Evolutionary conservation across 2,113 vertebrate species (phyloP).

Genomic region (Takifugu bimaculatus): DNA sequence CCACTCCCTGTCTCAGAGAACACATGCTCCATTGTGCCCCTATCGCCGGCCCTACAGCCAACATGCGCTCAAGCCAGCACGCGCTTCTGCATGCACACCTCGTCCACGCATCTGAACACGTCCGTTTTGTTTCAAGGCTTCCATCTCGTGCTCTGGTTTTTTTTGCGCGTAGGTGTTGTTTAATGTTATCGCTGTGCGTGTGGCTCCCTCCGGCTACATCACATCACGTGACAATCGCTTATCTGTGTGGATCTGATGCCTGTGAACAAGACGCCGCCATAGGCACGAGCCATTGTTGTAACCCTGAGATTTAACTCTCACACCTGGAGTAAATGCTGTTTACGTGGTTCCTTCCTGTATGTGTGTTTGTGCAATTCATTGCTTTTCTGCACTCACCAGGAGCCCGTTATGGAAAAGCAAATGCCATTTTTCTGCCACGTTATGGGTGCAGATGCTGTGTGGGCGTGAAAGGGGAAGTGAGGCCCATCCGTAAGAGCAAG

Average conservation of each 20-base stretch:
- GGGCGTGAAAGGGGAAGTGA: not conserved
- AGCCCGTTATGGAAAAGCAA: slow-evolving; percentile 14
- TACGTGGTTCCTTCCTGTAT: not conserved
- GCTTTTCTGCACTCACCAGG: slow-evolving; percentile 1
- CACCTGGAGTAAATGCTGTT: slow-evolving; percentile 7
- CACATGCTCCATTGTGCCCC: slow-evolving; percentile 58
- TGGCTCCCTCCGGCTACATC: slow-evolving; percentile 13
- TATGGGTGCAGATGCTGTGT: slow-evolving; percentile 11
- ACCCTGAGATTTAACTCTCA: slow-evolving; percentile 6
- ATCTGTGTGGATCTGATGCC: slow-evolving; percentile 15
- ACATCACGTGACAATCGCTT: slow-evolving; percentile 21
- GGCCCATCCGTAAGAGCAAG: slow-evolving; percentile 24
- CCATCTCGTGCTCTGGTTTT: slow-evolving; percentile 12
- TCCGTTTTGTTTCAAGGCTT: slow-evolving; percentile 1
- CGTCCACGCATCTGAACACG: not conserved
- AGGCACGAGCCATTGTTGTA: slow-evolving; percentile 36
- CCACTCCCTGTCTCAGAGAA: slow-evolving; percentile 55
- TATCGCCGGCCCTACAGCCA: slow-evolving; percentile 35
- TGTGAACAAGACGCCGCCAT: slow-evolving; percentile 13
- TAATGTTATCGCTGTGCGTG: slow-evolving; percentile 14
- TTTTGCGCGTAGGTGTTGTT: slow-evolving; percentile 32
- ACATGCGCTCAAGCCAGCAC: slow-evolving; percentile 31
- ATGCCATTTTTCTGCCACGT: slow-evolving; percentile 19
- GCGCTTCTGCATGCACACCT: slow-evolving; percentile 21
- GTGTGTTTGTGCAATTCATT: slow-evolving; percentile 8